Percentiles rank a stretch among this genome's conserved stretches.
These are phyloP conservation scores for Caenorhabditis sp. DNA, from an alignment of 2,888 invertebrate species.

Conservation along the genomic window DNA sequence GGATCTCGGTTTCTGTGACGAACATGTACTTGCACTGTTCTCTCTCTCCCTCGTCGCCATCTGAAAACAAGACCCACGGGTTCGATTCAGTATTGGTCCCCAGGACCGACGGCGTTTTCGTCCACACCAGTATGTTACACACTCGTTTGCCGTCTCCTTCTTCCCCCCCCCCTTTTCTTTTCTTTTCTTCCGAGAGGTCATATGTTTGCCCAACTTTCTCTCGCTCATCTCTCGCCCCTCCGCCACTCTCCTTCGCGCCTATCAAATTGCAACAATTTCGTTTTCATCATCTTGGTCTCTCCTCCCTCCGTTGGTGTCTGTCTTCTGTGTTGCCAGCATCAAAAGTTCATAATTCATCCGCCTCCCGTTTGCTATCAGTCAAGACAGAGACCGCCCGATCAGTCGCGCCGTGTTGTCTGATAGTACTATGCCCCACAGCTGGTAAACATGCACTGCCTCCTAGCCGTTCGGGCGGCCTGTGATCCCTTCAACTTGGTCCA, in stretches of 20 bases:
- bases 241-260: constrained; percentile 51
- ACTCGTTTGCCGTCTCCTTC: constrained; percentile 45
- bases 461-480: background rate
- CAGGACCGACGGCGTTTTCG: too few species aligned
- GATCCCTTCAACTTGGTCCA: constrained; percentile 2
- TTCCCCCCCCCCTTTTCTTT: constrained; percentile 40
- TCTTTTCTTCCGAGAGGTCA: constrained; percentile 62
- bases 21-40: constrained; percentile 23
- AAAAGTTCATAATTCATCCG: constrained; percentile 55
- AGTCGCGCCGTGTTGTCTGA: constrained; percentile 47
- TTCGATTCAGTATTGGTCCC: constrained; percentile 33
- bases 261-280: constrained; percentile 64
- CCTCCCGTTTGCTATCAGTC: constrained; percentile 40
- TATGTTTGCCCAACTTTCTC: constrained; percentile 63
- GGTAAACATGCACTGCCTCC: too few species aligned
- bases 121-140: constrained; percentile 22
- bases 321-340: constrained; percentile 17
- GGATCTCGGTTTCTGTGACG: background rate
- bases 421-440: too few species aligned
- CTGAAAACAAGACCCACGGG: background rate
- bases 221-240: constrained; percentile 29
- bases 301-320: too few species aligned
- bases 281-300: constrained; percentile 51
- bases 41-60: background rate
- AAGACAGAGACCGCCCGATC: background rate